Conservation (phyloP, 2,113 vertebrate species). For the Notarius lentiginosus region DNA sequence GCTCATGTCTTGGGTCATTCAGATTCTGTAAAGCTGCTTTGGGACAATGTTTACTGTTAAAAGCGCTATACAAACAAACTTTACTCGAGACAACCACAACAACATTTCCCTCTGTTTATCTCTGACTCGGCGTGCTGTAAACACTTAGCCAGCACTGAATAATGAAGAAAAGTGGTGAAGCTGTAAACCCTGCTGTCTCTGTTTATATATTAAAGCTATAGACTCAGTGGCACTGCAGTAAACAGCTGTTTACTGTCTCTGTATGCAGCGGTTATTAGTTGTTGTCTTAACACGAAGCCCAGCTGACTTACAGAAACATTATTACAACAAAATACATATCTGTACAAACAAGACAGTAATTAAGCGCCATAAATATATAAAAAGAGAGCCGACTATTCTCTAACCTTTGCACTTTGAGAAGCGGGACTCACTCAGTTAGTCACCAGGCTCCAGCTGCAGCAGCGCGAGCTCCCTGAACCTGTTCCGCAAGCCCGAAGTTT, state of each 20-base stretch:
- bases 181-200: not conserved
- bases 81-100: too few relatives aligned
- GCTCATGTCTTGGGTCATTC: too few relatives aligned
- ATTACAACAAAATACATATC: not conserved
- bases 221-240: too few relatives aligned
- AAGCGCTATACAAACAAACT: too few relatives aligned
- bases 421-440: not conserved
- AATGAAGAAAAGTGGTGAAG: not conserved
- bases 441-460: not conserved
- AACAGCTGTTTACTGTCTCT: not conserved
- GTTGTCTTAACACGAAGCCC: not conserved
- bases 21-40: too few relatives aligned
- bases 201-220: not conserved
- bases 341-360: not conserved
- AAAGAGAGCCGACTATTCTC: too few relatives aligned
- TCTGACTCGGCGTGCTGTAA: not conserved
- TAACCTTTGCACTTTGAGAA: too few relatives aligned
- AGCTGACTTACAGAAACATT: not conserved
- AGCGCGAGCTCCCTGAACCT: not conserved
- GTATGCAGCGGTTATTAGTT: not conserved
- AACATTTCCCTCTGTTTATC: not conserved
- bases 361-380: not conserved
- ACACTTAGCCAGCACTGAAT: not conserved
- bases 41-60: too few relatives aligned
- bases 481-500: not conserved